Base-by-base conservation (phyloP, 2,113 vertebrate species). In the Thamnophis sirtalis region DNA sequence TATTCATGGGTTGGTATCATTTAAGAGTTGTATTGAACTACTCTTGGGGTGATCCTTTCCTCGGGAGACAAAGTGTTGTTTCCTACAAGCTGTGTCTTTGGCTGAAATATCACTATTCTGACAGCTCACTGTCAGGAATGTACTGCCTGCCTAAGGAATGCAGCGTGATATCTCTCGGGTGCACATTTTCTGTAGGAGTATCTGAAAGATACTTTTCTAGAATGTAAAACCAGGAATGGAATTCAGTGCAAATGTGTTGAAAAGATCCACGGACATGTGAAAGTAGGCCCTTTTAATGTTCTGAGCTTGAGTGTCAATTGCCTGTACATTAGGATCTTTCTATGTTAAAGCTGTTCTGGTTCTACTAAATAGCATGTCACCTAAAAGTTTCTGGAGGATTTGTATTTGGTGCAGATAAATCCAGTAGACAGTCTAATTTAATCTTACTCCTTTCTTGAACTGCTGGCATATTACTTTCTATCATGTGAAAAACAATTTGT, bases 381-480 rank as follows among this genome's bases (percentile, higher is more conserved):
- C 33, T 54, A 87, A 95, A 84, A 80, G 28, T 95, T 93, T 93
- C 95, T 95, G 96, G 93, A 95, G 93, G 94, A 94, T 92, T 92
- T 84, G 53, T 58, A 86, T 90, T 91, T 95, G 86, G 88, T 96
- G 85, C 60, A 96, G 97, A 97, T 96, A 95, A 96, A 96, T 96
- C 94, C 85, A 85, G 86, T 54, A 94, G 91, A 91, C 88, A 88
- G 91, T 94, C 93, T 95, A 94, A 89, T 93, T 96, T 91, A 93
- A 93, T 95, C 94, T 96, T 91, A 60, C 8, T 17, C 43, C 92
- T 96, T 95, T 96, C 93, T 92, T 90, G 91, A 96, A 94, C 92
- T 94, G 89, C 93, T 96, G 89, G 50, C 94, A 87, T 19, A 1
- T 96, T 96, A 63, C 2, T 89, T 96, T 94, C 93, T 3, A 95